Conservation (phyloP, 2,113 vertebrate genomes). For the Hoplias malabaricus region DNA sequence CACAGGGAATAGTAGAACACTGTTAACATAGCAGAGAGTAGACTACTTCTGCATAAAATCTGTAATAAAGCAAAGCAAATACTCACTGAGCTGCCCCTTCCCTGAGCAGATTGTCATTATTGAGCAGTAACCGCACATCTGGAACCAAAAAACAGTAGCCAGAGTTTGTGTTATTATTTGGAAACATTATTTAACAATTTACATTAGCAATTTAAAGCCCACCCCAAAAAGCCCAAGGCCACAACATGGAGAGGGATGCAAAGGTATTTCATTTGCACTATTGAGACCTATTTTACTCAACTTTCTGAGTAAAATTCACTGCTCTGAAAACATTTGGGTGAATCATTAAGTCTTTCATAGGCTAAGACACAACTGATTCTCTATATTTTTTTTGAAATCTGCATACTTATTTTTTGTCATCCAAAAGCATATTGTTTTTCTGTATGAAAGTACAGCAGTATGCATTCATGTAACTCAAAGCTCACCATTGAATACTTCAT, state of each 20-base stretch:
- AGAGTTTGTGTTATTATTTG: background rate
- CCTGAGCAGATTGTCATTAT: constrained; percentile 93
- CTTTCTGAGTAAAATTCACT: background rate
- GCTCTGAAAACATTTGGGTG: background rate
- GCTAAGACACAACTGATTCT: too few relatives aligned
- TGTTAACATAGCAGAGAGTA: background rate
- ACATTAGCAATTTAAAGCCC: too few relatives aligned
- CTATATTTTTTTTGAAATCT: too few relatives aligned
- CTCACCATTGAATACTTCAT: constrained; percentile 96
- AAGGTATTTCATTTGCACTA: background rate
- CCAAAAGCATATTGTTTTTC: too few relatives aligned
- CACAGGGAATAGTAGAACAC: background rate
- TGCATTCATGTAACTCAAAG: background rate
- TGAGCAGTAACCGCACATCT: constrained; percentile 92
- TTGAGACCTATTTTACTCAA: background rate
- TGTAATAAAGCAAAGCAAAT: background rate
- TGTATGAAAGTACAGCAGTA: too few relatives aligned
- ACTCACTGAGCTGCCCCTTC: constrained; percentile 93
- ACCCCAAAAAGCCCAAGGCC: too few relatives aligned
- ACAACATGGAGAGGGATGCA: background rate
- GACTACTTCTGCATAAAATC: background rate
- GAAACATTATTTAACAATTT: background rate
- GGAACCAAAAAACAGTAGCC: constrained; percentile 49
- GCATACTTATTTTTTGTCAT: too few relatives aligned
- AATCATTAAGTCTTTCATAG: background rate